Base-by-base conservation (phyloP, 1,140 invertebrate genomes). In the Brachystomella parvula region DNA sequence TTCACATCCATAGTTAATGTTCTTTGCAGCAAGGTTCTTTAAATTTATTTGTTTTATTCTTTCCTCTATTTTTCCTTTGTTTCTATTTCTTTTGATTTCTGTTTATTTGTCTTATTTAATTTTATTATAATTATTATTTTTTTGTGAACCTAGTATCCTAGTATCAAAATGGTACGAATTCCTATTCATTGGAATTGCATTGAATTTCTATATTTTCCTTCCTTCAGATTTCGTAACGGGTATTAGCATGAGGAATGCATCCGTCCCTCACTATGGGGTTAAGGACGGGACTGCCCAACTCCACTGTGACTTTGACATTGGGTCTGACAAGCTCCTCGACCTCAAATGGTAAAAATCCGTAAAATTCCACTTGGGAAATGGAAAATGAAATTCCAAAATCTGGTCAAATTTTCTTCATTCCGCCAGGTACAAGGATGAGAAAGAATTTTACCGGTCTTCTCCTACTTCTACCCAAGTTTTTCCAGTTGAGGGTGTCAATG, bases 291-390 rank as follows among this genome's bases (percentile, higher is more conserved):
- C 32, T 3, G 26, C 12, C 3, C 26, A 59, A 32, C 31, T 67
- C 3, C n/a, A 6, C 49, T 67, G 66, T 56, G 61, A 63, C 19
- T 67, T 67, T 53, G 32, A 33, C 53, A 21, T 68, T 2, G 66
- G 60, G 28, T 58, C 66, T 30, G 47, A 64, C 28, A 58, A 47
- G 6, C 62, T 68, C 29, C 66, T 68, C 3, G 59, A 64, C 32
- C 62, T 68, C 44, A 68, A 68, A 61, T 68, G 66, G 66, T n/a
- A n/a, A n/a, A n/a, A n/a, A n/a, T n/a, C n/a, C n/a, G 53, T 9
- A 56, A 9, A 56, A 56, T 9, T 44, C 9, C n/a, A n/a, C n/a
- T n/a, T n/a, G n/a, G n/a, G n/a, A n/a, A n/a, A n/a, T n/a, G n/a
- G n/a, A n/a, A n/a, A n/a, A n/a, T n/a, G n/a, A n/a, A n/a, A n/a